Evolutionary conservation across 2,888 invertebrate genomes (phyloP).

Genomic region (Eristalinus sepulchralis): DNA sequence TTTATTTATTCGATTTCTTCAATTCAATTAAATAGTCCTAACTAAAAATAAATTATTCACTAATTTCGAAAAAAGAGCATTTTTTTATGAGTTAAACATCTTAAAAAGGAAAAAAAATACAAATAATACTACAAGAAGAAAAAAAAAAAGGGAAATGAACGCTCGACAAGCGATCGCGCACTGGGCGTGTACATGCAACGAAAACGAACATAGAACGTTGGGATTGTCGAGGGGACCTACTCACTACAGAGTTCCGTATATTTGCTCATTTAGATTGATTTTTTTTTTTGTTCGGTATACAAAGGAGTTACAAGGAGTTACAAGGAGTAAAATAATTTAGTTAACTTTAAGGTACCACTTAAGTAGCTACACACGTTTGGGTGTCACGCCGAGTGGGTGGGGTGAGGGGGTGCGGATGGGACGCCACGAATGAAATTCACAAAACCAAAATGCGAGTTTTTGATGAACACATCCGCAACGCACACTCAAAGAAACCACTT

Average conservation of each 20-base stretch:
- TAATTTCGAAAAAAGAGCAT: conserved; percentile 26
- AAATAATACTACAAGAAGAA: conserved; percentile 35
- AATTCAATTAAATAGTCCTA: conserved; percentile 55
- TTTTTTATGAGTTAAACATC: background rate
- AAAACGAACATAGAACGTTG: background rate
- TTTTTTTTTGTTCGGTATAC: conserved; percentile 2
- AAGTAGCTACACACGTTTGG: conserved; percentile 50
- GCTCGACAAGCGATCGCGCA: conserved; percentile 20
- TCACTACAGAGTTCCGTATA: background rate
- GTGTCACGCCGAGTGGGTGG: conserved; percentile 20
- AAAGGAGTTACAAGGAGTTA: background rate
- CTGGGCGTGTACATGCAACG: conserved; percentile 38
- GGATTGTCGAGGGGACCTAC: conserved; percentile 3
- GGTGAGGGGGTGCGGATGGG: conserved; percentile 11
- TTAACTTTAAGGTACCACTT: conserved; percentile 56
- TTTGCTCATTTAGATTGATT: conserved; percentile 6
- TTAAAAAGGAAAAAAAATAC: background rate
- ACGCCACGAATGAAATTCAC: conserved; percentile 53
- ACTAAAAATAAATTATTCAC: conserved; percentile 66
- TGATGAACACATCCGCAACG: conserved; percentile 54
- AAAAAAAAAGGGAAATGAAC: background rate
- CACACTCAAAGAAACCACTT: conserved; percentile 71
- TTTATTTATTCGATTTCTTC: conserved; percentile 33
- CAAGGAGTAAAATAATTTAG: background rate
- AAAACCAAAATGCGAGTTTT: conserved; percentile 20